Evolutionary conservation across 1,140 invertebrate species (phyloP).

Genomic region (Ceratosolen solmsi): DNA sequence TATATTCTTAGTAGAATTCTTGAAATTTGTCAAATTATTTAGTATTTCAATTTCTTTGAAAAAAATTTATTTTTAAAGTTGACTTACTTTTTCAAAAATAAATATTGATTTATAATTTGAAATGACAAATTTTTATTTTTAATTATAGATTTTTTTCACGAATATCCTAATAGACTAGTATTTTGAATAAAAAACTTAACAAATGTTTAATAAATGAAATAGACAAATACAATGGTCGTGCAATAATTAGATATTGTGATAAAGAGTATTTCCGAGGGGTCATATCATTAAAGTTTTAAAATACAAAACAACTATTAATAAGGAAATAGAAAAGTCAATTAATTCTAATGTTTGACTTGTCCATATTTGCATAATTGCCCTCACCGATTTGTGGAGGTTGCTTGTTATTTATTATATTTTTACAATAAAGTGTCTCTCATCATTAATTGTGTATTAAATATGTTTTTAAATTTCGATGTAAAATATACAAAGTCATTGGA

Average conservation of each 20-base stretch:
- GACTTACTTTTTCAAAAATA: too few species aligned
- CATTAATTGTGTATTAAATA: neutral
- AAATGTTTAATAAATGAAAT: too few species aligned
- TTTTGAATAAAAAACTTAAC: too few species aligned
- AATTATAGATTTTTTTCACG: neutral
- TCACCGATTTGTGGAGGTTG: slow-evolving; percentile 70
- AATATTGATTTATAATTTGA: too few species aligned
- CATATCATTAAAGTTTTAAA: neutral
- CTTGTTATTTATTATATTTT: slow-evolving; percentile 61
- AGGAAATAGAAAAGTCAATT: slow-evolving; percentile 39
- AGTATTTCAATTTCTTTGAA: too few species aligned
- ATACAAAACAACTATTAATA: slow-evolving; percentile 32
- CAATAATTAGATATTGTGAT: slow-evolving; percentile 1
- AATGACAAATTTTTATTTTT: too few species aligned
- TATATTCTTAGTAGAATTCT: too few species aligned
- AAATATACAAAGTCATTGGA: slow-evolving; percentile 20
- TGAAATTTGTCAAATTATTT: too few species aligned
- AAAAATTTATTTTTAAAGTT: too few species aligned
- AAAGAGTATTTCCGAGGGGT: slow-evolving; percentile 12
- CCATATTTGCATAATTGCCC: slow-evolving; percentile 73
- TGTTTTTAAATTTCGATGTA: slow-evolving; percentile 24
- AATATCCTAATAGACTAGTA: neutral
- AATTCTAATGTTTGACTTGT: slow-evolving; percentile 47
- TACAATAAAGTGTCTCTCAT: slow-evolving; percentile 4
- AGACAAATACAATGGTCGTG: neutral